Evolutionary conservation across 2,113 vertebrate species (phyloP), one percentile per base, ranked within the genome.

Genomic region (Pandion haliaetus): DNA sequence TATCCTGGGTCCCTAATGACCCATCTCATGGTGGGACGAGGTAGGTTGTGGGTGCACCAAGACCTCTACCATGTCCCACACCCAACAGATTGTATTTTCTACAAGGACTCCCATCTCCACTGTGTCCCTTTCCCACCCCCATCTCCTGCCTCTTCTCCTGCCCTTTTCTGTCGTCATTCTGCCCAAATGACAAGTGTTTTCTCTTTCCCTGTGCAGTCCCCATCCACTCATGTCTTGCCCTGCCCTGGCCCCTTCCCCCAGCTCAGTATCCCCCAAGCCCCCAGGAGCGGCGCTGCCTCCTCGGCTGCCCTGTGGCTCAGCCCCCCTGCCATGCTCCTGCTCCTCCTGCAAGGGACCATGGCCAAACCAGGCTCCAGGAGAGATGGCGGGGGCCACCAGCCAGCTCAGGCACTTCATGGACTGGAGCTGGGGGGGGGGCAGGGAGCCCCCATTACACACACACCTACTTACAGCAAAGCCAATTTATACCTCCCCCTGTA

Each of bases 261-360:
- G 24, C 2, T 31, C 0, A 0, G 34, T 13, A 8, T 55, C 10
- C 36, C 29, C 12, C 23, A 23, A 32, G 29, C n/a, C 44, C 38
- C 29, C 57, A 49, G 50, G 28, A 66, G 31, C 6, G 4, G 38
- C 40, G 18, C 5, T 79, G 36, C 8, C 67, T 58, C 34, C 65
- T 38, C 8, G 0, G 23, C 42, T 38, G 8, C 61, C 32, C 82
- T 25, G 20, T 2, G 1, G 3, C 34, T 40, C 49, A 21, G 7
- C 13, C 17, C 17, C 52, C 21, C 12, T 14, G 3, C 38, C 54
- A 36, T 0, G 0, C 15, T 90, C 24, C 36, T 36, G 31, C 52
- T 55, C 7, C 65, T 67, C 6, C 84, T 70, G 45, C 36, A 49
- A 73, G 38, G 31, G 31, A 32, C 72, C 6, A 0, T 0, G 0